Percentiles rank a stretch among this genome's conserved stretches.
Evolutionary conservation across 2,888 invertebrate species (phyloP).

Genomic region (Acleris literana): DNA sequence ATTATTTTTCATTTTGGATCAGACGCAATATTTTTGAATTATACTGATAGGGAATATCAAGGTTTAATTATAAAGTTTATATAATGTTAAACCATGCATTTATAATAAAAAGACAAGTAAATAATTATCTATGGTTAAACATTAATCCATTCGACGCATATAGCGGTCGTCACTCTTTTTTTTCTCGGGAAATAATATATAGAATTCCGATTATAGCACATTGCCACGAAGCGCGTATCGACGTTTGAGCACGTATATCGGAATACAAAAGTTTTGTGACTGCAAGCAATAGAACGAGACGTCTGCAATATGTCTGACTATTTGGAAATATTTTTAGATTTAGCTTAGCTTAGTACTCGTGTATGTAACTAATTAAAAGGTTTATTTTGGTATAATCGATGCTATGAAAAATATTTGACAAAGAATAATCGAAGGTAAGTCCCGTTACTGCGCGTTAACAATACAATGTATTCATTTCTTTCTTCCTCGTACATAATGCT

Average conservation of each 20-base stretch:
- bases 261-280: slow-evolving; percentile 66
- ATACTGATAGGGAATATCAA: background rate
- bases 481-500: slow-evolving; percentile 61
- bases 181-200: slow-evolving; percentile 44
- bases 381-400: slow-evolving; percentile 58
- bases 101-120: slow-evolving; percentile 14
- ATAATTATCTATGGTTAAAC: slow-evolving; percentile 29
- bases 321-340: slow-evolving; percentile 83
- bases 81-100: background rate
- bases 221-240: slow-evolving; percentile 57
- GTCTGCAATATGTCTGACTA: slow-evolving; percentile 84
- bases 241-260: slow-evolving; percentile 59
- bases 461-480: slow-evolving; percentile 58
- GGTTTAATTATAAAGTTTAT: background rate
- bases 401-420: slow-evolving; percentile 75
- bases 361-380: slow-evolving; percentile 54
- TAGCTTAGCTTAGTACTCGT: slow-evolving; percentile 58
- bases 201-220: slow-evolving; percentile 49
- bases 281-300: slow-evolving; percentile 69
- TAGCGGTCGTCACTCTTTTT: slow-evolving; percentile 40
- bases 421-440: slow-evolving; percentile 64
- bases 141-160: slow-evolving; percentile 60
- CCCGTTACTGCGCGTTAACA: slow-evolving; percentile 45
- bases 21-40: background rate
- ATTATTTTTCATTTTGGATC: background rate